Percentiles rank a stretch among this genome's conserved stretches.
Conservation (phyloP, 1,140 invertebrate genomes). For the Cydia splendana region DNA sequence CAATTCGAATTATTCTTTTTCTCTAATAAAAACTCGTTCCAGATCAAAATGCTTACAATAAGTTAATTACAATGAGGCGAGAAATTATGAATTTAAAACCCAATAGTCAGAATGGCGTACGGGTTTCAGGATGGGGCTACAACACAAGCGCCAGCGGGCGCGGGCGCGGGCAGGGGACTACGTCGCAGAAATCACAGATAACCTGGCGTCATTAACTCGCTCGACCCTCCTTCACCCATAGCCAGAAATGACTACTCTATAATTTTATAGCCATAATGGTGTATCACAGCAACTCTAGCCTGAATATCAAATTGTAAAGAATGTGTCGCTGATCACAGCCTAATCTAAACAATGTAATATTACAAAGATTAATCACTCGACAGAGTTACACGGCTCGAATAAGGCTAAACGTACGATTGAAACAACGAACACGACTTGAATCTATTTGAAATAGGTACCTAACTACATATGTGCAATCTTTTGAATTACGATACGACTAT, state of each 20-base stretch:
- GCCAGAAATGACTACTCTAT: slow-evolving; percentile 58
- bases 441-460: slow-evolving; percentile 54
- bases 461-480: slow-evolving; percentile 54
- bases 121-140: slow-evolving; percentile 33
- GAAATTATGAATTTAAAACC: slow-evolving; percentile 36
- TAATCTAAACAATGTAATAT: slow-evolving; percentile 66
- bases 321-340: slow-evolving; percentile 74
- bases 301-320: slow-evolving; percentile 75
- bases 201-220: slow-evolving; percentile 46
- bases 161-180: slow-evolving; percentile 31
- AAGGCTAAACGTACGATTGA: slow-evolving; percentile 61
- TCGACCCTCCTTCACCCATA: slow-evolving; percentile 44
- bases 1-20: slow-evolving; percentile 63
- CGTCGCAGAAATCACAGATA: slow-evolving; percentile 65
- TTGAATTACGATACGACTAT: slow-evolving; percentile 54
- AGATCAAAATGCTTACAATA: slow-evolving; percentile 51
- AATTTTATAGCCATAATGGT: slow-evolving; percentile 74
- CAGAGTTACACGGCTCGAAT: slow-evolving; percentile 52
- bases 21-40: slow-evolving; percentile 59
- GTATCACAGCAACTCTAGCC: slow-evolving; percentile 79
- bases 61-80: slow-evolving; percentile 38
- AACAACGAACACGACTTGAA: slow-evolving; percentile 62
- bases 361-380: slow-evolving; percentile 61
- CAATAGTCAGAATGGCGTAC: slow-evolving; percentile 37
- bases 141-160: neutral